phyloP scores from a whole-genome alignment of 1,140 invertebrate species.

The Acromyrmex heyeri region DNA sequence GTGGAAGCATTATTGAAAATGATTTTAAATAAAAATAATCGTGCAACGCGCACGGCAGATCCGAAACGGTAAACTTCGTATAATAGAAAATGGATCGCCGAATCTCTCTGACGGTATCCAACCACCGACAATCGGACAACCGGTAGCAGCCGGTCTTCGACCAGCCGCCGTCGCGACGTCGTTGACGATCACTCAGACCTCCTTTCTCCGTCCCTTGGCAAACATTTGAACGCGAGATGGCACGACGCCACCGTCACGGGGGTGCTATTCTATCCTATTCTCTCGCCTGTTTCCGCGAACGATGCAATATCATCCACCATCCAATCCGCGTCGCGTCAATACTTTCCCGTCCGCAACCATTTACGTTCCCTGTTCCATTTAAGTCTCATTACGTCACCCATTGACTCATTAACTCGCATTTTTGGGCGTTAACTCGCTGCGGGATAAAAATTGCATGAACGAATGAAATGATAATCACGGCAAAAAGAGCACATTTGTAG shows the following conservation, averaged over 20 bases:
- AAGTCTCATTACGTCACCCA: constrained; percentile 68
- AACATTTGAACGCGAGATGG: constrained; percentile 63
- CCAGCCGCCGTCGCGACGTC: constrained; percentile 42
- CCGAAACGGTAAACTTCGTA: constrained; percentile 4
- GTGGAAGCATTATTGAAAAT: no score
- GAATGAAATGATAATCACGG: not conserved
- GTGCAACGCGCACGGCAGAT: not conserved
- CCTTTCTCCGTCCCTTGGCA: not conserved
- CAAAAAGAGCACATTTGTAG: not conserved
- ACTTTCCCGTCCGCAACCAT: constrained; percentile 39
- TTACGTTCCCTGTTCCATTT: constrained; percentile 49
- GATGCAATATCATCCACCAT: constrained; percentile 27
- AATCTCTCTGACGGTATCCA: constrained; percentile 9
- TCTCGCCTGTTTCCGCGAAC: constrained; percentile 27
- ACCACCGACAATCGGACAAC: constrained; percentile 29
- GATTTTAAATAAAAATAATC: constrained; percentile 29
- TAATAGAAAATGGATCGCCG: constrained; percentile 22
- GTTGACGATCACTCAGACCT: constrained; percentile 34
- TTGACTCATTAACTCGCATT: constrained; percentile 63
- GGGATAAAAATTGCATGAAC: constrained; percentile 49
- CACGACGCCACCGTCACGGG: constrained; percentile 29
- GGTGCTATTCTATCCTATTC: constrained; percentile 12
- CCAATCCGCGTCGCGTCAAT: constrained; percentile 37
- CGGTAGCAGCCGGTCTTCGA: constrained; percentile 43
- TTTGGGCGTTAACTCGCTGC: constrained; percentile 56